Evolutionary conservation across 2,113 vertebrate genomes (phyloP).

Genomic region (Planiliza haematocheilus): DNA sequence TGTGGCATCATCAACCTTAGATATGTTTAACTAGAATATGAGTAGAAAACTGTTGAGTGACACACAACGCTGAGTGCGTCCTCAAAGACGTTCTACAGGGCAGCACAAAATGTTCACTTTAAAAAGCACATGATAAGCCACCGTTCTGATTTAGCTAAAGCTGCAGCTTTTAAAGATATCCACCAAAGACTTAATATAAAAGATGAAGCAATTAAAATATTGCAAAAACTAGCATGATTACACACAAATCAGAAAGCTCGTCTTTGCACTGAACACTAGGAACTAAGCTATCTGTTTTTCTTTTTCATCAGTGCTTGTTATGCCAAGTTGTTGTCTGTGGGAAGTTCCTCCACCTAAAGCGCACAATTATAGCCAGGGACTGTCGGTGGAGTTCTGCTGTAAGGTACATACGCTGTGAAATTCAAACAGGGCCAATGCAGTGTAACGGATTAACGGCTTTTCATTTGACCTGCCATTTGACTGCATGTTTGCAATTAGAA

Average conservation of each 20-base stretch:
- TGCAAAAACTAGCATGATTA: slow-evolving; percentile 4
- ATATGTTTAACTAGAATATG: too few relatives aligned
- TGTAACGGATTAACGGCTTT: slow-evolving; percentile 44
- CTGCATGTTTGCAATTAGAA: slow-evolving; percentile 44
- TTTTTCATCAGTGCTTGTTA: slow-evolving; percentile 17
- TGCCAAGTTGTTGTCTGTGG: slow-evolving; percentile 21
- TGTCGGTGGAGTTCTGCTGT: slow-evolving; percentile 17
- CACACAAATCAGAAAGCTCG: neutral
- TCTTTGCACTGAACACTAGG: neutral
- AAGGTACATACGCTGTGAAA: slow-evolving; percentile 33
- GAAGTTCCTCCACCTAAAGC: slow-evolving; percentile 48
- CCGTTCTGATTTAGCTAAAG: neutral
- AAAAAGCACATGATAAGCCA: too few relatives aligned
- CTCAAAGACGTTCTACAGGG: too few relatives aligned
- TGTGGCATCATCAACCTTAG: too few relatives aligned
- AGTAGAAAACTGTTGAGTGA: neutral
- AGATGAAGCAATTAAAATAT: slow-evolving; percentile 5
- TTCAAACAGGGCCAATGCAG: slow-evolving; percentile 53
- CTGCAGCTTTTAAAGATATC: neutral
- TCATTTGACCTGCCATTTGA: slow-evolving; percentile 20
- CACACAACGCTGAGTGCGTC: too few relatives aligned
- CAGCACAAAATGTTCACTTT: too few relatives aligned
- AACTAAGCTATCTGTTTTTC: neutral
- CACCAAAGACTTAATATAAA: too few relatives aligned
- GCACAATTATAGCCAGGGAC: slow-evolving; percentile 52